phyloP scores from a whole-genome alignment of 2,113 vertebrate genomes.

The Gymnocephalus cernua region DNA sequence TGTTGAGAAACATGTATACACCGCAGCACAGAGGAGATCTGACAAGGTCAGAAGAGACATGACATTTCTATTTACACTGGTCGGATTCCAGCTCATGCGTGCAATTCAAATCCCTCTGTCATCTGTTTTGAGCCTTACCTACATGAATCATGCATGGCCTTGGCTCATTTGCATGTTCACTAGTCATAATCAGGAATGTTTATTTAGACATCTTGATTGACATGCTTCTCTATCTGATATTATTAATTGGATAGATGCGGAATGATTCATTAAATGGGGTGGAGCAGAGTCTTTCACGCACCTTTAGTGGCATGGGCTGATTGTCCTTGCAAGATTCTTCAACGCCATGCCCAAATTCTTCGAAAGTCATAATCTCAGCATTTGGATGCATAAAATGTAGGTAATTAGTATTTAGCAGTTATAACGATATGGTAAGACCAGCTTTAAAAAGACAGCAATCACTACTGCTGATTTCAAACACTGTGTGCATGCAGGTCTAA shows the following conservation, averaged over 20 bases:
- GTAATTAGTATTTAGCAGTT: background rate
- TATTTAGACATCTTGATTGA: constrained; percentile 70
- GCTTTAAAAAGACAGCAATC: constrained; percentile 11
- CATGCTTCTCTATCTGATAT: constrained; percentile 55
- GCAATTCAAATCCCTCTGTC: constrained; percentile 25
- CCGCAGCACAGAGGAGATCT: background rate
- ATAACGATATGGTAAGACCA: background rate
- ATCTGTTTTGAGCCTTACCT: constrained; percentile 48
- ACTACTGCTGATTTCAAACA: constrained; percentile 34
- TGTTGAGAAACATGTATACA: background rate
- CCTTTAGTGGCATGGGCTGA: constrained; percentile 45
- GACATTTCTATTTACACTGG: constrained; percentile 25
- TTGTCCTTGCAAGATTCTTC: constrained; percentile 9
- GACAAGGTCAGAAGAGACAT: constrained; percentile 13
- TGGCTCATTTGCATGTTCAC: constrained; percentile 53
- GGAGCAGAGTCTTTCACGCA: constrained; percentile 64
- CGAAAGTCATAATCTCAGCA: background rate
- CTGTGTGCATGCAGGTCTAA: constrained; percentile 14
- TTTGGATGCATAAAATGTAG: background rate
- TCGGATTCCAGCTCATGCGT: constrained; percentile 26
- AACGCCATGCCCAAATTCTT: background rate
- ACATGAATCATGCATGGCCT: constrained; percentile 49
- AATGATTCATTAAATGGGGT: constrained; percentile 68
- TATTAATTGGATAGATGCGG: constrained; percentile 55
- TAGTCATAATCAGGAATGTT: constrained; percentile 67